A percentile compares a stretch with the other conserved stretches of the same genome.
These are phyloP conservation scores for Polypterus senegalus DNA, from an alignment of 2,113 vertebrate species.

Conservation along the genomic window DNA sequence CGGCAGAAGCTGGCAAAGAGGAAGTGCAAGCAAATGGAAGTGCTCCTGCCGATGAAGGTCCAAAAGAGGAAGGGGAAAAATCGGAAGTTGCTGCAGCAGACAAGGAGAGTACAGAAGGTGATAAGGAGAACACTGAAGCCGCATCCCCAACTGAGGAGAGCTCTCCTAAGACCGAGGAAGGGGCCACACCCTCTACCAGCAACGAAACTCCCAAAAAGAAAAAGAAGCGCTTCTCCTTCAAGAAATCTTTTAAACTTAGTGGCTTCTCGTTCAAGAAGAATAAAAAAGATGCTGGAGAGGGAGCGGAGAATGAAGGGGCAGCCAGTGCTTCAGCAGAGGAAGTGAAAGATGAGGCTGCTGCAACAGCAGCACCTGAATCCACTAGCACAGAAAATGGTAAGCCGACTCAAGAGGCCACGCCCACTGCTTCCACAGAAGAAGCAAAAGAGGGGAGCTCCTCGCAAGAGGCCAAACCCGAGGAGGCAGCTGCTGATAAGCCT, in stretches of 20 bases:
- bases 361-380: slow-evolving; percentile 34
- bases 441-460: slow-evolving; percentile 40
- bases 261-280: slow-evolving; percentile 94
- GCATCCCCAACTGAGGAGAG: slow-evolving; percentile 60
- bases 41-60: slow-evolving; percentile 57
- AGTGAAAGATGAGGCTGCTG: slow-evolving; percentile 38
- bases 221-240: slow-evolving; percentile 93
- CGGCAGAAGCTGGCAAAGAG: slow-evolving; percentile 59
- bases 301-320: slow-evolving; percentile 52
- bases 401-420: slow-evolving; percentile 27
- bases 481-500: slow-evolving; percentile 41
- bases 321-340: slow-evolving; percentile 42
- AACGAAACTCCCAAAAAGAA: slow-evolving; percentile 91
- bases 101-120: slow-evolving; percentile 28
- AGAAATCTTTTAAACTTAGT: slow-evolving; percentile 91
- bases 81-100: slow-evolving; percentile 31
- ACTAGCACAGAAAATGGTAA: slow-evolving; percentile 29
- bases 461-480: slow-evolving; percentile 43
- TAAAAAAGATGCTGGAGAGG: slow-evolving; percentile 78
- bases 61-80: slow-evolving; percentile 41
- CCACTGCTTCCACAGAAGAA: slow-evolving; percentile 34
- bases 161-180: slow-evolving; percentile 42
- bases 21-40: slow-evolving; percentile 71
- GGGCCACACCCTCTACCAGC: slow-evolving; percentile 60
- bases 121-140: slow-evolving; percentile 56